Percentiles rank a stretch among this genome's conserved stretches.
These are phyloP conservation scores for Drosophila austrosaltans DNA, from an alignment of 2,888 invertebrate species.

Conservation along the genomic window DNA sequence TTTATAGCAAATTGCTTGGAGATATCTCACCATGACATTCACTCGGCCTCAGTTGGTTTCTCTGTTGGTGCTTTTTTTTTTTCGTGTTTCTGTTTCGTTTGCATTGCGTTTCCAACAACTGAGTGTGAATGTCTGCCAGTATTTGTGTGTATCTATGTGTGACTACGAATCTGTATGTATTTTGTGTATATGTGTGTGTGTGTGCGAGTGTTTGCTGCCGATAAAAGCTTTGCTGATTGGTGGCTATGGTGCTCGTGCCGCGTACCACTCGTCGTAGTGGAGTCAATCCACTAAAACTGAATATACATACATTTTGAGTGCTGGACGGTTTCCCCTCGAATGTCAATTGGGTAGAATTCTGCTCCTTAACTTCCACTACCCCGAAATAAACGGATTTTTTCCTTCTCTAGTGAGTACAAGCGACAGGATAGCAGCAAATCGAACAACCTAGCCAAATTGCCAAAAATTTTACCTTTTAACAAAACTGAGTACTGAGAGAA, in stretches of 20 bases:
- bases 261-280: not conserved
- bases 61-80: conserved; percentile 36
- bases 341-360: not conserved
- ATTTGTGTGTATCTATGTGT: conserved; percentile 9
- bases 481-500: not conserved
- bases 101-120: conserved; percentile 16
- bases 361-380: conserved; percentile 33
- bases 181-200: not conserved
- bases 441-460: conserved; percentile 40
- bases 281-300: conserved; percentile 1
- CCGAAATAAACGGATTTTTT: conserved; percentile 66
- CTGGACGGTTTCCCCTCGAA: conserved; percentile 1
- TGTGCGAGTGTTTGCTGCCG: conserved; percentile 19
- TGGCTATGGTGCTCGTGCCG: too few relatives aligned
- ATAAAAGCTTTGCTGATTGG: conserved; percentile 38
- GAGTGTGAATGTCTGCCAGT: conserved; percentile 21
- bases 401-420: conserved; percentile 74
- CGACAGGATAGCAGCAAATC: conserved; percentile 73
- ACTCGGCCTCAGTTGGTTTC: conserved; percentile 59
- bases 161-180: not conserved
- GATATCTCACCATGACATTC: conserved; percentile 60
- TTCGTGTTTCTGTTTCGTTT: conserved; percentile 22
- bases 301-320: conserved; percentile 5
- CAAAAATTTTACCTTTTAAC: conserved; percentile 43
- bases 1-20: conserved; percentile 38